phyloP scores from a whole-genome alignment of 2,888 invertebrate genomes.

The Podotricha telesiphe region DNA sequence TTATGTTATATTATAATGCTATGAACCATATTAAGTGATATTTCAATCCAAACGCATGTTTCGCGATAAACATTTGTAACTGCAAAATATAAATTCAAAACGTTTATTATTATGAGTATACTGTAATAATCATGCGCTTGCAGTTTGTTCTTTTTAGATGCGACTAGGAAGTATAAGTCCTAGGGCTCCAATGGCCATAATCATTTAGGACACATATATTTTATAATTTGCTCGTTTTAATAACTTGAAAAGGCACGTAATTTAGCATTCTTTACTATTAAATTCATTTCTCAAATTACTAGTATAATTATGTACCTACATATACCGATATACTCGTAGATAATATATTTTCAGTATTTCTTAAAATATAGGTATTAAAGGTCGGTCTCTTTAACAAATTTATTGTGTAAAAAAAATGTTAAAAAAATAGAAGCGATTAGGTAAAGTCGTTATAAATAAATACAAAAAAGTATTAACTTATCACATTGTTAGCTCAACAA shows the following conservation, averaged over 20 bases:
- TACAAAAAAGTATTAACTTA: neutral
- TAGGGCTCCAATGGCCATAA: neutral
- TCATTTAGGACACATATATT: neutral
- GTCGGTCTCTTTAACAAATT: neutral
- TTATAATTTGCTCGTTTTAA: too few species aligned
- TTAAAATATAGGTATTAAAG: neutral
- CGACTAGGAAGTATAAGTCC: neutral
- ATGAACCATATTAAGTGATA: neutral
- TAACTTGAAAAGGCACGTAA: too few species aligned
- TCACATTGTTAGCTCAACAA: neutral
- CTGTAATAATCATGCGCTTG: neutral
- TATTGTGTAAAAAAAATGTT: constrained; percentile 8
- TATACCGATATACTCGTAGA: too few species aligned
- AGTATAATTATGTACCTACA: too few species aligned
- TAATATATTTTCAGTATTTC: neutral
- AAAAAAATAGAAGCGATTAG: constrained; percentile 12
- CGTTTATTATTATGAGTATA: neutral
- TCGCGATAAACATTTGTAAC: neutral
- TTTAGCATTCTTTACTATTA: too few species aligned
- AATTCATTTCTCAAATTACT: too few species aligned
- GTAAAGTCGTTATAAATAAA: neutral
- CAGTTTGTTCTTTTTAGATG: neutral
- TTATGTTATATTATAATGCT: neutral
- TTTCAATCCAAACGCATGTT: neutral
- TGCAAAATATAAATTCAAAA: neutral